phyloP scores from a whole-genome alignment of 1,140 invertebrate genomes.

The Cheumatopsyche charites region DNA sequence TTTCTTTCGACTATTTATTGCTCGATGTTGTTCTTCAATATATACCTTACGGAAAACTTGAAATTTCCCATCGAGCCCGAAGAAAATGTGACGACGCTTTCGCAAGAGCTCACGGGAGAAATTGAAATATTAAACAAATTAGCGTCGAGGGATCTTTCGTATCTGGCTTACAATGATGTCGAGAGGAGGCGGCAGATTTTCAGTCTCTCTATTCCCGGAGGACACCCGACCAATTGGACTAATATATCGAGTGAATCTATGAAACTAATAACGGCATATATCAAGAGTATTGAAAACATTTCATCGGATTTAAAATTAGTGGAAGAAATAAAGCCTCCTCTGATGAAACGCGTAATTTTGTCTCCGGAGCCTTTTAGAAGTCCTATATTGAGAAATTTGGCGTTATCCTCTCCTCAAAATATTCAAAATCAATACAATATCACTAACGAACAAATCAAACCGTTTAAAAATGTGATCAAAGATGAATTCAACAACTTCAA shows the following conservation, averaged over 20 bases:
- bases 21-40: constrained; percentile 72
- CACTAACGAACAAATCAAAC: constrained; percentile 43
- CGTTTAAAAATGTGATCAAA: constrained; percentile 53
- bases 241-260: constrained; percentile 67
- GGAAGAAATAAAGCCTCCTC: constrained; percentile 49
- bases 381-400: constrained; percentile 58
- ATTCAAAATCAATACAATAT: constrained; percentile 43
- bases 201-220: constrained; percentile 75
- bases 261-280: constrained; percentile 66
- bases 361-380: constrained; percentile 51
- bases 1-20: constrained; percentile 71
- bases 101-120: constrained; percentile 65
- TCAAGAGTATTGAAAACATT: constrained; percentile 64
- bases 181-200: constrained; percentile 67
- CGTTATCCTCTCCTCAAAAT: constrained; percentile 45
- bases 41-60: constrained; percentile 71
- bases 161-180: constrained; percentile 65
- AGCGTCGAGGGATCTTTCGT: constrained; percentile 71
- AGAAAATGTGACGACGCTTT: constrained; percentile 52
- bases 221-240: constrained; percentile 82
- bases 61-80: constrained; percentile 63
- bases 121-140: constrained; percentile 72
- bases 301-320: constrained; percentile 55
- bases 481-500: constrained; percentile 53
- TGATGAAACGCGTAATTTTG: constrained; percentile 44